Evolutionary conservation across 2,888 invertebrate genomes (phyloP).

Genomic region (Drosophila sordidula): DNA sequence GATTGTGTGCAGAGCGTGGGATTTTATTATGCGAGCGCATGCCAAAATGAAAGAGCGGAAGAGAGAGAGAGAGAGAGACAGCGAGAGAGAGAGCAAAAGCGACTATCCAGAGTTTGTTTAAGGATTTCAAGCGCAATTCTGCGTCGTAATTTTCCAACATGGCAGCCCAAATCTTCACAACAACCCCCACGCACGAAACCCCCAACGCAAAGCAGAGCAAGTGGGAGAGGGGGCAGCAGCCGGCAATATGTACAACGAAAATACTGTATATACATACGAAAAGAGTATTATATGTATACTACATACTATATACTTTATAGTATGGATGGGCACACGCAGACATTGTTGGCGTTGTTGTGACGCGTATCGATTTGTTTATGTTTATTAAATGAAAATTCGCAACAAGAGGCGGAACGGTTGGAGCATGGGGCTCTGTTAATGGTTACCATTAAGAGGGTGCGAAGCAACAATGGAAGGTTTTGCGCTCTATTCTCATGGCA

Average conservation of each 20-base stretch:
- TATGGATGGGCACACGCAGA: constrained; percentile 8
- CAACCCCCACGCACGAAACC: constrained; percentile 46
- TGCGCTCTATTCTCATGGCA: constrained; percentile 17
- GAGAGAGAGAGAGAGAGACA: neutral
- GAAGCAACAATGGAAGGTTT: constrained; percentile 31
- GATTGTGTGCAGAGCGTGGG: constrained; percentile 39
- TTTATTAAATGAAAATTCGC: constrained; percentile 74
- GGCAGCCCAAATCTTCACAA: constrained; percentile 41
- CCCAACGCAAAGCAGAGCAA: constrained; percentile 12
- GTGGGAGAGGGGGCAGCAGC: constrained; percentile 16
- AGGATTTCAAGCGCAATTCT: constrained; percentile 62
- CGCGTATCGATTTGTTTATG: constrained; percentile 81
- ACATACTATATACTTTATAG: constrained; percentile 5
- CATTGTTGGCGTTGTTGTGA: constrained; percentile 72
- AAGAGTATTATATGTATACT: neutral
- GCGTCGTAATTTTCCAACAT: constrained; percentile 74
- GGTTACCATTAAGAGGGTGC: constrained; percentile 18
- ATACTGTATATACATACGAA: neutral
- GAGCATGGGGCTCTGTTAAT: constrained; percentile 12
- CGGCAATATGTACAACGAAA: constrained; percentile 54
- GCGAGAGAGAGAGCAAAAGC: neutral
- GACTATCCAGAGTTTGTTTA: constrained; percentile 25
- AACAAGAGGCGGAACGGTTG: constrained; percentile 24
- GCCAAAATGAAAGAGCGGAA: constrained; percentile 8
- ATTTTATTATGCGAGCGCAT: constrained; percentile 46